phyloP scores from a whole-genome alignment of 2,113 vertebrate species.

The Tetrao urogallus region DNA sequence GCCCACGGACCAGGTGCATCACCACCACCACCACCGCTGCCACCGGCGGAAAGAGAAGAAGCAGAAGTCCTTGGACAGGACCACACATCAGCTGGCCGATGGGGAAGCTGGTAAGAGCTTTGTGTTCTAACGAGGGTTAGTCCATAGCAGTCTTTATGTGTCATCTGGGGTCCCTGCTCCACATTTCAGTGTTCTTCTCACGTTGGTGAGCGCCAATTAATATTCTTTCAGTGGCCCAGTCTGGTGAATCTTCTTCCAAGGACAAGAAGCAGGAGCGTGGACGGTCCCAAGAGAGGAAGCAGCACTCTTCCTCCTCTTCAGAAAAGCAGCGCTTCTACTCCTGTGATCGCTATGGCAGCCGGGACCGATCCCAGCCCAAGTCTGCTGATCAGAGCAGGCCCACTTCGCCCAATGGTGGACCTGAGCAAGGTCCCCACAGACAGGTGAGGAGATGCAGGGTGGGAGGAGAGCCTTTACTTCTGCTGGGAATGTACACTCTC shows the following conservation, averaged over 20 bases:
- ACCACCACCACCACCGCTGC: constrained; percentile 92
- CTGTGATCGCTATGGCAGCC: constrained; percentile 92
- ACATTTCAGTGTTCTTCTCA: accelerated
- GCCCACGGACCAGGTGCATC: constrained; percentile 80
- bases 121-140: neutral
- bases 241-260: constrained; percentile 69
- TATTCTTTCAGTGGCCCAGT: constrained; percentile 21
- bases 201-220: neutral
- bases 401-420: constrained; percentile 83
- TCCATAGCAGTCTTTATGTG: too few relatives aligned
- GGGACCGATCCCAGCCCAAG: constrained; percentile 86
- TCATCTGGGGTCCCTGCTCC: neutral
- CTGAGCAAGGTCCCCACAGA: constrained; percentile 82
- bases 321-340: constrained; percentile 98
- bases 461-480: neutral
- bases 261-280: constrained; percentile 86
- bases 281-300: constrained; percentile 93
- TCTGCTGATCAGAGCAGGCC: constrained; percentile 87
- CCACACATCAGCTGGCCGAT: constrained; percentile 75
- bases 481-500: neutral
- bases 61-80: constrained; percentile 89
- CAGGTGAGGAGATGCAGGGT: constrained; percentile 83
- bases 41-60: constrained; percentile 90
- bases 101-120: constrained; percentile 77
- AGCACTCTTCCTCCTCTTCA: constrained; percentile 87